Conservation (phyloP, 2,113 vertebrate species). For the Gallinago jamesoni region DNA sequence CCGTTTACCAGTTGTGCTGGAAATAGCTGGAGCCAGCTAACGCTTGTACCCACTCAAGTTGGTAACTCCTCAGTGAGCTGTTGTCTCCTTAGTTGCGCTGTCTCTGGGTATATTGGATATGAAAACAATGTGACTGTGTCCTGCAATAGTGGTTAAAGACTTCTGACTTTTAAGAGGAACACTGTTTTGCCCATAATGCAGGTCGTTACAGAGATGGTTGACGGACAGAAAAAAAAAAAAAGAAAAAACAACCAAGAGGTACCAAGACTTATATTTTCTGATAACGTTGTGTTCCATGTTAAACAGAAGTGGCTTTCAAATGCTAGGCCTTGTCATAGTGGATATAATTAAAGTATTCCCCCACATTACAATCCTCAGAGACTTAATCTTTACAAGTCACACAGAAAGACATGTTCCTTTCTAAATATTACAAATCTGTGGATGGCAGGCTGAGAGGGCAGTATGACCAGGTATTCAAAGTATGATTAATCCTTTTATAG, state of each 20-base stretch:
- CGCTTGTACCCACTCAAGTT: not conserved
- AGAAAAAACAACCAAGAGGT: not conserved
- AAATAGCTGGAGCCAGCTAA: not conserved
- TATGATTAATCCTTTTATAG: not conserved
- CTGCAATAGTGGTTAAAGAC: not conserved
- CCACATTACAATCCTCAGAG: not conserved
- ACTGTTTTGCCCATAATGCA: not conserved
- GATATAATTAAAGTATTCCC: not conserved
- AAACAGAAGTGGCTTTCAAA: not conserved
- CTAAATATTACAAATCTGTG: not conserved
- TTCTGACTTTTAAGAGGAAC: not conserved
- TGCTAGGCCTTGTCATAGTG: not conserved
- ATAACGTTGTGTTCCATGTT: not conserved
- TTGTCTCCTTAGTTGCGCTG: not conserved
- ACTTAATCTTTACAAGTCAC: not conserved
- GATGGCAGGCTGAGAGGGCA: not conserved
- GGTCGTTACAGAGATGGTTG: not conserved
- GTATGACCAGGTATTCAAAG: not conserved
- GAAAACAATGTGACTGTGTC: not conserved
- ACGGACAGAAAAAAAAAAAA: not conserved
- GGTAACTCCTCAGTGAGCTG: not conserved
- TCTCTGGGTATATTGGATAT: not conserved
- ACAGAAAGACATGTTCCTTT: not conserved
- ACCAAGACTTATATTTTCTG: not conserved
- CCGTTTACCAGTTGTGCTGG: not conserved